Conservation (phyloP, 1,140 invertebrate species). For the Potamilus streckersoni region DNA sequence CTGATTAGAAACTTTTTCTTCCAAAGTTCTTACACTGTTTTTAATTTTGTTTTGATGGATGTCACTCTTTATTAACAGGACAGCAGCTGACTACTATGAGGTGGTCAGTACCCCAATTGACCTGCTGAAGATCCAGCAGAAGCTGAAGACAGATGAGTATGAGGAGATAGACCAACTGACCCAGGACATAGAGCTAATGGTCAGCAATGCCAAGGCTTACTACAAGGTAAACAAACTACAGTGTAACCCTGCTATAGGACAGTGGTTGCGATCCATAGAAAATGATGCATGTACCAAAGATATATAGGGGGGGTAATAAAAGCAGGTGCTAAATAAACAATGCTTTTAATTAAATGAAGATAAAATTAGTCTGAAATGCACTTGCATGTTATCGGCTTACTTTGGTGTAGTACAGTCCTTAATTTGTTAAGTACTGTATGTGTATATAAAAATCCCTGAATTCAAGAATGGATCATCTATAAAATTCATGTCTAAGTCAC, state of each 20-base stretch:
- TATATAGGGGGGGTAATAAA: neutral
- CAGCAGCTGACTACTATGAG: conserved; percentile 71
- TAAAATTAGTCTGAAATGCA: too few relatives aligned
- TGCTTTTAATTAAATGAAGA: too few relatives aligned
- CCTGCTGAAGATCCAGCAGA: conserved; percentile 93
- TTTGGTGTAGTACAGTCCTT: too few relatives aligned
- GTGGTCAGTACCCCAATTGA: conserved; percentile 91
- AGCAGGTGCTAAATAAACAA: too few relatives aligned
- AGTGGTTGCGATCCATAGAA: neutral
- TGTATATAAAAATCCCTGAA: too few relatives aligned
- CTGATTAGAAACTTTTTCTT: too few relatives aligned
- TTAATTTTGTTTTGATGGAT: neutral
- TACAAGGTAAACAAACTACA: conserved; percentile 78
- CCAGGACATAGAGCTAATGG: conserved; percentile 90
- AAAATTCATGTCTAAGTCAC: too few relatives aligned
- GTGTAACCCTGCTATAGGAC: neutral
- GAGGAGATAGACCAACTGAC: conserved; percentile 86
- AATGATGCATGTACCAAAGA: neutral
- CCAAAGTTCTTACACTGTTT: too few relatives aligned
- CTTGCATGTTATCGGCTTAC: too few relatives aligned
- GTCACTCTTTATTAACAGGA: conserved; percentile 47
- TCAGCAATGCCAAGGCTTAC: conserved; percentile 95
- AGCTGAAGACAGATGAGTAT: conserved; percentile 95
- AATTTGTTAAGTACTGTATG: too few relatives aligned
- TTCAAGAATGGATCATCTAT: too few relatives aligned